Conservation (phyloP, 2,888 invertebrate species). For the Euplagia quadripunctaria region DNA sequence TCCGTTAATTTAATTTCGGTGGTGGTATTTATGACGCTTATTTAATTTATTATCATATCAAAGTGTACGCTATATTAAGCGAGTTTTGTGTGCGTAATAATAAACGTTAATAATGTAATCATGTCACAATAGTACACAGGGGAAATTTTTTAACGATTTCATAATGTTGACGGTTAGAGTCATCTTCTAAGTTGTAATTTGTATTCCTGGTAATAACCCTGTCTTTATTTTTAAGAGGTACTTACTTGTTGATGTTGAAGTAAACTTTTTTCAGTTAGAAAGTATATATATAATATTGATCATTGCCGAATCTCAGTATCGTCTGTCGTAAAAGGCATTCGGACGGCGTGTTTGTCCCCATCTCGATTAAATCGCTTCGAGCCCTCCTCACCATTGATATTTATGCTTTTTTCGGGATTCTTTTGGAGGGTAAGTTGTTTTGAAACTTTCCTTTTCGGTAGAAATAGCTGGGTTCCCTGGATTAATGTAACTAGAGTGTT, state of each 20-base stretch:
- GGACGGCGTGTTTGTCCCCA: slow-evolving; percentile 66
- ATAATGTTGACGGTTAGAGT: slow-evolving; percentile 70
- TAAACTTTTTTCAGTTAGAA: slow-evolving; percentile 38
- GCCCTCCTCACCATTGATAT: slow-evolving; percentile 79
- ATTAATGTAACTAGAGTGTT: slow-evolving; percentile 82
- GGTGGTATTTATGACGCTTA: slow-evolving; percentile 82
- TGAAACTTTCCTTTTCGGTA: slow-evolving; percentile 77
- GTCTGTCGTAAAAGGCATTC: slow-evolving; percentile 76
- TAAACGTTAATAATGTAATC: slow-evolving; percentile 80
- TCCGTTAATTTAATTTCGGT: slow-evolving; percentile 84
- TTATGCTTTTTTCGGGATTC: slow-evolving; percentile 79
- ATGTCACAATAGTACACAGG: slow-evolving; percentile 71
- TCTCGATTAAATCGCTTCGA: slow-evolving; percentile 68
- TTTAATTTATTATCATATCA: slow-evolving; percentile 85
- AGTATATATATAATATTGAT: slow-evolving; percentile 68
- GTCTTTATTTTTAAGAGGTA: slow-evolving; percentile 43
- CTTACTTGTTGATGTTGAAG: slow-evolving; percentile 17
- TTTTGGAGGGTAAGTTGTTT: slow-evolving; percentile 76
- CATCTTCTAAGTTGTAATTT: slow-evolving; percentile 65
- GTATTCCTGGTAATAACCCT: slow-evolving; percentile 54
- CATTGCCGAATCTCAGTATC: slow-evolving; percentile 71
- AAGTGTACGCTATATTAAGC: slow-evolving; percentile 81
- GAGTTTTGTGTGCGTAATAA: slow-evolving; percentile 77
- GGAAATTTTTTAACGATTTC: slow-evolving; percentile 75
- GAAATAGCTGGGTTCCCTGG: slow-evolving; percentile 71